A percentile compares a stretch with the other conserved stretches of the same genome.
phyloP scores from a whole-genome alignment of 2,888 invertebrate genomes.

The Caenorhabditis sp. region DNA sequence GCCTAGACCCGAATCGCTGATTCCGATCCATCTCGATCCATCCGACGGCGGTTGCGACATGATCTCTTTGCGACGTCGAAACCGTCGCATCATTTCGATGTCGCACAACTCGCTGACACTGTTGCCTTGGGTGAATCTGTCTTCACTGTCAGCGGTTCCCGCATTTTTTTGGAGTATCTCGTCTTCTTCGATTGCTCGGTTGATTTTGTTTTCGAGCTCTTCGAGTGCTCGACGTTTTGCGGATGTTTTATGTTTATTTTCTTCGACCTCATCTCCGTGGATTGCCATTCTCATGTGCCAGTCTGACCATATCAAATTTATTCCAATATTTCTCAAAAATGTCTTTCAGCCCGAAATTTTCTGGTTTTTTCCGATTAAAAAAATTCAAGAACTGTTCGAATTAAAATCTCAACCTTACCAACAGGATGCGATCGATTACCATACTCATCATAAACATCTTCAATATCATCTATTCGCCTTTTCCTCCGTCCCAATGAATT shows the following conservation, averaged over 20 bases:
- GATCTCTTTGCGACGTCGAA: slow-evolving; percentile 17
- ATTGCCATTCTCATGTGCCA: slow-evolving; percentile 33
- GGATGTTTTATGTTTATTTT: slow-evolving; percentile 9
- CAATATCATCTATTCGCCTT: slow-evolving; percentile 17
- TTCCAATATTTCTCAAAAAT: no score
- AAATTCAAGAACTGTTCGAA: no score
- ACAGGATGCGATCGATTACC: slow-evolving; percentile 32
- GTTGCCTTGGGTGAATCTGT: slow-evolving; percentile 1
- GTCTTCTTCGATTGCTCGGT: slow-evolving; percentile 7
- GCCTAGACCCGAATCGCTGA: slow-evolving; percentile 15
- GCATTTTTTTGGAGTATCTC: neutral
- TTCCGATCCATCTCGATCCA: slow-evolving; percentile 31
- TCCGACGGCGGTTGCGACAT: slow-evolving; percentile 27
- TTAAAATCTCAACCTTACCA: no score
- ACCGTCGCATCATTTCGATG: slow-evolving; percentile 17
- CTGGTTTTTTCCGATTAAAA: no score
- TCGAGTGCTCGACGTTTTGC: slow-evolving; percentile 36
- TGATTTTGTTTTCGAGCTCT: slow-evolving; percentile 21
- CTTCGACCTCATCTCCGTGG: slow-evolving; percentile 11
- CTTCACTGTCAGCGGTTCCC: neutral
- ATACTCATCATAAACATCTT: slow-evolving; percentile 27
- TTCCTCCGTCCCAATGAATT: slow-evolving; percentile 19
- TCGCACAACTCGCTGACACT: slow-evolving; percentile 20
- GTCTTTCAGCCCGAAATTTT: neutral
- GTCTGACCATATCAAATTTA: slow-evolving; percentile 18